phyloP scores from a whole-genome alignment of 2,113 vertebrate species.

The Odontesthes bonariensis region DNA sequence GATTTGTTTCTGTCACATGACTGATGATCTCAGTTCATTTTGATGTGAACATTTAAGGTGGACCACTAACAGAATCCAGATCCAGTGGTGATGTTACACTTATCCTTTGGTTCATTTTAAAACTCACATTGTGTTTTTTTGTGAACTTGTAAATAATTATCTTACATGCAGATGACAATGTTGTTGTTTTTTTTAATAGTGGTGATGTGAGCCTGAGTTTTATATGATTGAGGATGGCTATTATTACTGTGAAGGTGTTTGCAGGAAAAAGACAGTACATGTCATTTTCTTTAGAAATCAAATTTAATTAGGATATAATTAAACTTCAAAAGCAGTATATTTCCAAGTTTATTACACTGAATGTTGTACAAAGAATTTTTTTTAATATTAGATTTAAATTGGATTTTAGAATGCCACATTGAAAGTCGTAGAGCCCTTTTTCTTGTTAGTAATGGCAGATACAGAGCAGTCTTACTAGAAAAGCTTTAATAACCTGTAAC shows the following conservation, averaged over 20 bases:
- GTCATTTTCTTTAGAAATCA: too few species aligned
- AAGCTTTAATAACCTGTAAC: too few species aligned
- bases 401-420: too few species aligned
- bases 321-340: too few species aligned
- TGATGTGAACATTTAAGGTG: not conserved
- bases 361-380: too few species aligned
- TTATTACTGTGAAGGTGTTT: conserved; percentile 9
- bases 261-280: not conserved
- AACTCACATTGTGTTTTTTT: conserved; percentile 41
- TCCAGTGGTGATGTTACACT: not conserved
- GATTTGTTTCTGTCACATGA: not conserved
- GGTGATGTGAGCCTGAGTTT: conserved; percentile 28
- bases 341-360: too few species aligned
- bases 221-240: not conserved
- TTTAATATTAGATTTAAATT: too few species aligned
- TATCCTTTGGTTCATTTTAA: conserved; percentile 31
- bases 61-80: too few species aligned
- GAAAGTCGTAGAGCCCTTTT: too few species aligned
- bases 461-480: too few species aligned
- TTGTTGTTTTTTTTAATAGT: conserved; percentile 27
- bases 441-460: too few species aligned
- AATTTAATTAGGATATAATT: too few species aligned
- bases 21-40: not conserved
- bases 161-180: conserved; percentile 23
- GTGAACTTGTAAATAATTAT: conserved; percentile 69